phyloP scores from a whole-genome alignment of 1,140 invertebrate species.

The Heliconius eleuchia region DNA sequence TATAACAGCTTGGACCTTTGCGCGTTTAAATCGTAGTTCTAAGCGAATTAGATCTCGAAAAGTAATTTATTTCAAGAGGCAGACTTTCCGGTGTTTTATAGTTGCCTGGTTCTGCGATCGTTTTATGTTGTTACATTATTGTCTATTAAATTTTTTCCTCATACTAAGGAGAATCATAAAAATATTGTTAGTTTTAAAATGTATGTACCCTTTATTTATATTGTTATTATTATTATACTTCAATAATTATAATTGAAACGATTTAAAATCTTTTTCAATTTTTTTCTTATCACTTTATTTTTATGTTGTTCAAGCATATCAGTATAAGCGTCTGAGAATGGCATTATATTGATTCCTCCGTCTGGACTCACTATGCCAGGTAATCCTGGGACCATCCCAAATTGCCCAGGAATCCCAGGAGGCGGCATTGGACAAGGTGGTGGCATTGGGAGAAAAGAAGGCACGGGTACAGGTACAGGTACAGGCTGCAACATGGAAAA shows the following conservation, averaged over 20 bases:
- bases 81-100: neutral
- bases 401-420: constrained; percentile 24
- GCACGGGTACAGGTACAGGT: neutral
- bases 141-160: too few species aligned
- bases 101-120: neutral
- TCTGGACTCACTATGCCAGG: constrained; percentile 59
- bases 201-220: too few species aligned
- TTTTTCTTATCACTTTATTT: constrained; percentile 58
- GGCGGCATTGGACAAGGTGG: constrained; percentile 18
- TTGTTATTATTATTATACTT: neutral
- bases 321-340: constrained; percentile 68
- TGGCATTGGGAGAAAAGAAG: constrained; percentile 18
- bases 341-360: constrained; percentile 69
- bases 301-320: constrained; percentile 66
- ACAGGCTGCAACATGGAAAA: neutral
- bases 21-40: neutral
- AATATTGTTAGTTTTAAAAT: too few species aligned
- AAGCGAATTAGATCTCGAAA: neutral
- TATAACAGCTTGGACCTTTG: neutral
- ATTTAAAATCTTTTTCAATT: constrained; percentile 48
- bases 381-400: constrained; percentile 63
- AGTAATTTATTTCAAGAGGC: neutral
- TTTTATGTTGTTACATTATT: neutral
- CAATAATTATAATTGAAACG: constrained; percentile 39
- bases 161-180: too few species aligned